Base-by-base conservation (phyloP, 2,888 invertebrate species). In the Bedellia somnulentella region DNA sequence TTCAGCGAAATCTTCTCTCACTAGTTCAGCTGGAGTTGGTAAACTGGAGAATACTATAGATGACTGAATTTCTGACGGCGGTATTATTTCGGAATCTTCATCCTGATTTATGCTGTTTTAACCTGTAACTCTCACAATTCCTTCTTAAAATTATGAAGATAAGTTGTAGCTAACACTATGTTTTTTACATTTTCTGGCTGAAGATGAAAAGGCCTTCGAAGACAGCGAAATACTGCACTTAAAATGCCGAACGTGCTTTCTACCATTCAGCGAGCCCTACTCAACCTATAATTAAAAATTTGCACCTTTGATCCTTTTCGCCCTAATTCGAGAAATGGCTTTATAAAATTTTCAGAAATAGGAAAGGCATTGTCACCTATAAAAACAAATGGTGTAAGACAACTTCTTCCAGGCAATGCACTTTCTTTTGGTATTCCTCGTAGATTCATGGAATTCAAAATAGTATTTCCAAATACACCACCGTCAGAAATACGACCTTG, bases 331-430 rank as follows among this genome's bases (percentile, higher is more conserved):
- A 35, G 37, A 39, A 38, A 38, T 36, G 35, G 37, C 38, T 40
- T 38, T 30, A 37, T 36, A 31, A 37, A 34, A 33, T 39, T 39
- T 15, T 34, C 30, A 32, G 37, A 37, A 34, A 39, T 39, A 32
- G 37, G 34, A 28, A 33, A 36, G 29, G 35, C 37, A 31, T 39
- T 34, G 30, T 39, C 39, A 34, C 37, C 39, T 32, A 37, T 36
- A 31, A 39, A 39, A 39, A 36, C 38, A 40, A 37, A 38, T 35
- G 38, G 40, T 25, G 38, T 38, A 33, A 35, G 37, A 34, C 36
- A 38, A 40, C 37, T 40, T 40, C 40, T 40, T 35, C 37, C 37
- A 36, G 37, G 35, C 38, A 40, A 40, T 40, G 40, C 29, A 33
- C 33, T 40, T 32, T 34, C 32, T 37, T 40, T 37, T 40, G 40